Conservation (phyloP, 1,140 invertebrate genomes). For the Caenorhabditis inopinata region DNA sequence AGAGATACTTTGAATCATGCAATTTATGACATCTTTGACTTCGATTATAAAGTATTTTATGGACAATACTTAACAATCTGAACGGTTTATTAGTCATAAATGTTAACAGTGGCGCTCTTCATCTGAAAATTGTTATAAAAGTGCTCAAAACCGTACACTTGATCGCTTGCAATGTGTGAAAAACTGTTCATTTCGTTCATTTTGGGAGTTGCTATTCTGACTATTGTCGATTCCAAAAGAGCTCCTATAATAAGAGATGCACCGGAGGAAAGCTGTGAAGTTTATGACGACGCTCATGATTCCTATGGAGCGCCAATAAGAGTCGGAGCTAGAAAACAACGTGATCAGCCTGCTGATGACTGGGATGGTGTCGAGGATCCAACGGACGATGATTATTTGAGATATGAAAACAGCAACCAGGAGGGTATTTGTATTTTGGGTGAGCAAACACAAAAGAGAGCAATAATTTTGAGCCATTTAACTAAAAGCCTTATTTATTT, state of each 20-base stretch:
- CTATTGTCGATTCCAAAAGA: neutral
- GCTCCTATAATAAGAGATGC: neutral
- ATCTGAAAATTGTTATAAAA: neutral
- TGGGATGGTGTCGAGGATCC: neutral
- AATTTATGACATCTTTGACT: too few relatives aligned
- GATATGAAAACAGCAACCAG: conserved; percentile 6
- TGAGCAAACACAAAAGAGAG: too few relatives aligned
- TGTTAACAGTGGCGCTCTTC: too few relatives aligned
- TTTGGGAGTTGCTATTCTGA: neutral
- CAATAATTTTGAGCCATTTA: too few relatives aligned
- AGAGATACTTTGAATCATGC: too few relatives aligned
- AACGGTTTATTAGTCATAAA: too few relatives aligned
- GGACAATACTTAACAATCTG: too few relatives aligned
- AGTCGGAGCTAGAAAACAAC: neutral
- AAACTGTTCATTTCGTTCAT: neutral
- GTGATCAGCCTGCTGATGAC: neutral
- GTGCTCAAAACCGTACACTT: neutral
- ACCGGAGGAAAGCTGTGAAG: neutral
- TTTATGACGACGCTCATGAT: neutral
- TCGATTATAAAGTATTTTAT: too few relatives aligned
- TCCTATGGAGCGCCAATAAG: neutral
- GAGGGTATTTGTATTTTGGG: neutral
- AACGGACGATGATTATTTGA: neutral
- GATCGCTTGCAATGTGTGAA: neutral
- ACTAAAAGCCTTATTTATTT: too few relatives aligned